Evolutionary conservation across 2,113 vertebrate genomes (phyloP).

Genomic region (Indri indri): DNA sequence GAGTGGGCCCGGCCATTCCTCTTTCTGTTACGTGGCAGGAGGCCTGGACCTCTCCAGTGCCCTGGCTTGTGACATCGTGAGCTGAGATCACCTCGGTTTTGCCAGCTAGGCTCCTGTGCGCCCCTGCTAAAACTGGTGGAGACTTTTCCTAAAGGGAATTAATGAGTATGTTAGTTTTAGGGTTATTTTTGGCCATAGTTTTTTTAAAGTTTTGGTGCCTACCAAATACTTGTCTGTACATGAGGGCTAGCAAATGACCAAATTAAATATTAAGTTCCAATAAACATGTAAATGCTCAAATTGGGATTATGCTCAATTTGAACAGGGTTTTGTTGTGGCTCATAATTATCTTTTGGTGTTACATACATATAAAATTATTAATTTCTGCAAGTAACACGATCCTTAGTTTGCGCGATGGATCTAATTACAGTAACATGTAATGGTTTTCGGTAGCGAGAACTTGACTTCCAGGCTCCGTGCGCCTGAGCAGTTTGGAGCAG

Average conservation of each 20-base stretch:
- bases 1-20: no score
- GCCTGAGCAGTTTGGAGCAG: background rate
- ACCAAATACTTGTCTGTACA: background rate
- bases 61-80: rapidly evolving
- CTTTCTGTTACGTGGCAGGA: rapidly evolving
- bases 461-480: background rate
- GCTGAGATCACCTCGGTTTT: background rate
- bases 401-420: background rate
- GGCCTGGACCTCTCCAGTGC: rapidly evolving
- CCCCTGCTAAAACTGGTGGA: no score
- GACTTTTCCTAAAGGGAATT: background rate
- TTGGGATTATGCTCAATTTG: background rate
- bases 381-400: background rate
- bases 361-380: background rate
- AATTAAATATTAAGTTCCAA: background rate
- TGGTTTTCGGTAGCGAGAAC: background rate
- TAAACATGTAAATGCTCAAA: background rate
- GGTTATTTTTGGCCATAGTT: background rate
- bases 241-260: background rate
- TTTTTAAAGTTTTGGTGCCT: background rate
- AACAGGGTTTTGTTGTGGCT: background rate
- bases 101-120: background rate
- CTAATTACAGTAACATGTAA: background rate
- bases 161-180: background rate
- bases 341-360: background rate